These are phyloP conservation scores for Cryptophagus acutangulus DNA, from an alignment of 2,888 invertebrate species.

Conservation along the genomic window DNA sequence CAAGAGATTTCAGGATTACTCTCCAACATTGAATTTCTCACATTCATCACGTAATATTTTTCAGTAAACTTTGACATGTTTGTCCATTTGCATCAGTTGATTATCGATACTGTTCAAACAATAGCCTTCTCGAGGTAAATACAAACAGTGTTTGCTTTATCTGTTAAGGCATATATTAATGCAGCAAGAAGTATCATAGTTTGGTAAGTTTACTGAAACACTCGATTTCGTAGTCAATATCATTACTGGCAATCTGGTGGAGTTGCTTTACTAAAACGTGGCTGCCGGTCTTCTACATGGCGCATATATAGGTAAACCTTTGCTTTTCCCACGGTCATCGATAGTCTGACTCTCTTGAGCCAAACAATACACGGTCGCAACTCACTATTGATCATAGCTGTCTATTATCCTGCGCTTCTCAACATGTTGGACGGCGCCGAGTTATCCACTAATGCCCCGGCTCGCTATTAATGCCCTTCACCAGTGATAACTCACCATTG, in stretches of 20 bases:
- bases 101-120: no score
- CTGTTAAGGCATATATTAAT: constrained; percentile 18
- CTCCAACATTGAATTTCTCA: no score
- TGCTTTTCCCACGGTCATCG: constrained; percentile 44
- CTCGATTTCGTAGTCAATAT: constrained; percentile 27
- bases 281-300: constrained; percentile 12
- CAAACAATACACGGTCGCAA: constrained; percentile 45
- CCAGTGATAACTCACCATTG: constrained; percentile 30
- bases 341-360: constrained; percentile 27
- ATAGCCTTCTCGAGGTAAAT: no score
- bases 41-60: no score
- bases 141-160: no score
- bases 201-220: constrained; percentile 24
- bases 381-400: constrained; percentile 43
- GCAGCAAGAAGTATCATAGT: constrained; percentile 20
- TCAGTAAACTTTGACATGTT: no score
- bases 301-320: constrained; percentile 32
- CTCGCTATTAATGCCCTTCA: constrained; percentile 27
- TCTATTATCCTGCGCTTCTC: constrained; percentile 40
- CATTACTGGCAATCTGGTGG: constrained; percentile 26
- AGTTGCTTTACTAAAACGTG: constrained; percentile 17
- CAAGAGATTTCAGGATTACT: no score
- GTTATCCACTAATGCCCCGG: constrained; percentile 25
- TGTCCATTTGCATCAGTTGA: no score
- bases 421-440: constrained; percentile 36